These are phyloP conservation scores for Avahi laniger DNA, from an alignment of 2,797 vertebrate species.

Conservation along the genomic window DNA sequence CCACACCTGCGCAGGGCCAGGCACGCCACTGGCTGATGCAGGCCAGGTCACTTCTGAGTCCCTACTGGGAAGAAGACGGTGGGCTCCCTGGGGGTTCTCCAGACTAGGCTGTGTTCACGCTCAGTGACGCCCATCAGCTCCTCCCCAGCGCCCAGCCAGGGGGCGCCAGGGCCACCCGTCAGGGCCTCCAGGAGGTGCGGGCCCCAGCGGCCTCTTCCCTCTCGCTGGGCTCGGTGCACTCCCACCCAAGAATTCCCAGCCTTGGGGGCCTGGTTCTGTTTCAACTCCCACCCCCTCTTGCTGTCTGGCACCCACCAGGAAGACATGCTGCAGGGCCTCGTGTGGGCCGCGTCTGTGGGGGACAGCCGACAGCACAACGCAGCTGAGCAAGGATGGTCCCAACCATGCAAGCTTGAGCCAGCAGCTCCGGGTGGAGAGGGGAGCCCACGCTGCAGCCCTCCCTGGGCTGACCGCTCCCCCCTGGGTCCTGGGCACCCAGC, in stretches of 20 bases:
- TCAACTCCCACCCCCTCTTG: neutral
- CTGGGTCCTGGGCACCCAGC: neutral
- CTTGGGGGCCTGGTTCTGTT: neutral
- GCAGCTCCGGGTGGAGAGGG: neutral
- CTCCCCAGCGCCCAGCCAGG: neutral
- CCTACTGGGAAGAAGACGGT: neutral
- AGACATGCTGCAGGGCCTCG: neutral
- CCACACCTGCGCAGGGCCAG: neutral
- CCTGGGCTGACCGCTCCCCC: neutral
- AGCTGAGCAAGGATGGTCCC: neutral
- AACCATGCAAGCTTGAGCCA: too few species aligned
- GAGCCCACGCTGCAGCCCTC: neutral
- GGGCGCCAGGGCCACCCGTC: neutral
- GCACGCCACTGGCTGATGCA: neutral
- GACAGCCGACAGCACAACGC: neutral
- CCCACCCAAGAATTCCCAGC: neutral
- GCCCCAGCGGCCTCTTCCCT: neutral
- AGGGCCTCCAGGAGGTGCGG: neutral
- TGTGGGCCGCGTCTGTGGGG: fast-evolving
- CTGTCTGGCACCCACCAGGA: neutral
- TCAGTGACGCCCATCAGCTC: neutral
- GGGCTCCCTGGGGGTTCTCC: neutral
- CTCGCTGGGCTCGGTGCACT: neutral
- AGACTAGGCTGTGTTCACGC: neutral
- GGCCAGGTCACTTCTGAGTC: neutral